phyloP scores from a whole-genome alignment of 1,140 invertebrate species.

The Cherax destructor region DNA sequence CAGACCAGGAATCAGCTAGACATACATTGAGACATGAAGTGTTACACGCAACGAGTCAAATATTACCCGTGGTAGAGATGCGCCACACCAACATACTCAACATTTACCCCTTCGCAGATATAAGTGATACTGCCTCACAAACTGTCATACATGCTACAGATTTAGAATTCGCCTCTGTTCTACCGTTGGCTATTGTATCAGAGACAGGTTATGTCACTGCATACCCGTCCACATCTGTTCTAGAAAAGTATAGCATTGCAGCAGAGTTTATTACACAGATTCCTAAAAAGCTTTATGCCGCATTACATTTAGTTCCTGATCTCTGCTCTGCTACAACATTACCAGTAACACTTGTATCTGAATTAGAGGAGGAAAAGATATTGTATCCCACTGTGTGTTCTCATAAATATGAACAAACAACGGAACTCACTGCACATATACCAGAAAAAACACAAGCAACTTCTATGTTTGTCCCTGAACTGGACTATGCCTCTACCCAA shows the following conservation, averaged over 20 bases:
- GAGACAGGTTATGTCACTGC: slow-evolving; percentile 19
- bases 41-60: background rate
- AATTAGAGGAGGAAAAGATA: background rate
- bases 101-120: background rate
- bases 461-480: background rate
- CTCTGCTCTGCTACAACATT: background rate
- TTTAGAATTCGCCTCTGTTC: slow-evolving; percentile 5
- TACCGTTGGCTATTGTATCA: slow-evolving; percentile 25
- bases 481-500: slow-evolving; percentile 11
- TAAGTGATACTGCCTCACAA: background rate
- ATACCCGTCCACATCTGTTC: slow-evolving; percentile 1
- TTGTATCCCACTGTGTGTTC: slow-evolving; percentile 2
- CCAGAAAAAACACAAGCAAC: slow-evolving; percentile 8
- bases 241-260: background rate
- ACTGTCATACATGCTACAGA: slow-evolving; percentile 19
- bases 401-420: slow-evolving; percentile 12
- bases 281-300: slow-evolving; percentile 11
- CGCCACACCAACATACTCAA: background rate
- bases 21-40: slow-evolving; percentile 3
- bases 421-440: background rate
- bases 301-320: background rate
- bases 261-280: slow-evolving; percentile 15
- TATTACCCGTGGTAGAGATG: background rate
- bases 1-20: background rate
- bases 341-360: slow-evolving; percentile 23